Evolutionary conservation across 2,888 invertebrate genomes (phyloP), one percentile per base, ranked within the genome.

Genomic region (Hemicrepidius hirtus): DNA sequence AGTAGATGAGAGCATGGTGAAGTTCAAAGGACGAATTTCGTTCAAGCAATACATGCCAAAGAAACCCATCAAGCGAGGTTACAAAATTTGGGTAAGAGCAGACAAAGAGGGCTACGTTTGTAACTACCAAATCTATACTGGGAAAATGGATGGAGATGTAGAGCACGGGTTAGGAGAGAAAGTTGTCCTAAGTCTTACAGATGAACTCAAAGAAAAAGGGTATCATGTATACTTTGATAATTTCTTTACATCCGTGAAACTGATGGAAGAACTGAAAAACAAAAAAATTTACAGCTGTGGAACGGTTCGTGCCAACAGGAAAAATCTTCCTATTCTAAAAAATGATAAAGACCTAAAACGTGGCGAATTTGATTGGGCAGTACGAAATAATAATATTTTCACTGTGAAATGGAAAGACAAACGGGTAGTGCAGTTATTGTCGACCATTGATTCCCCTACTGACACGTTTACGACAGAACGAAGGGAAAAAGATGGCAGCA

Each of bases 1-100:
- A n/a, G 71, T 77, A 16, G 76, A 79, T 65, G 74, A 78, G 60
- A 63, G 68, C 10, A 78, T 78, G 76, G 67, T 76, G 21, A 73
- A 73, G 37, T 79, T 75, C 18, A 50, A 50, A 21, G 50, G 21
- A 5, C 5, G 50, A 50, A 24, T 68, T 75, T 41, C 40, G 13
- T 41, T 78, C 44, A 78, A 79, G 63, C 77, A 77, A 62, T 77
- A 76, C 53, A 64, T 66, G 40, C 70, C 75, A 9, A 60, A 50
- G 62, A 78, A 77, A 44, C 73, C 72, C 13, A 76, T 75, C 21
- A 70, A 76, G 76, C 28, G 6, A 28, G 3, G 78, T 0, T 76
- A 46, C 68, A 73, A 32, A 74, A 78, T n/a, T n/a, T n/a, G n/a
- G n/a, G n/a, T n/a, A n/a, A n/a, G n/a, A n/a, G n/a, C n/a, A n/a